These are phyloP conservation scores for Anomalospiza imberbis DNA, from an alignment of 2,797 vertebrate species.

Conservation along the genomic window DNA sequence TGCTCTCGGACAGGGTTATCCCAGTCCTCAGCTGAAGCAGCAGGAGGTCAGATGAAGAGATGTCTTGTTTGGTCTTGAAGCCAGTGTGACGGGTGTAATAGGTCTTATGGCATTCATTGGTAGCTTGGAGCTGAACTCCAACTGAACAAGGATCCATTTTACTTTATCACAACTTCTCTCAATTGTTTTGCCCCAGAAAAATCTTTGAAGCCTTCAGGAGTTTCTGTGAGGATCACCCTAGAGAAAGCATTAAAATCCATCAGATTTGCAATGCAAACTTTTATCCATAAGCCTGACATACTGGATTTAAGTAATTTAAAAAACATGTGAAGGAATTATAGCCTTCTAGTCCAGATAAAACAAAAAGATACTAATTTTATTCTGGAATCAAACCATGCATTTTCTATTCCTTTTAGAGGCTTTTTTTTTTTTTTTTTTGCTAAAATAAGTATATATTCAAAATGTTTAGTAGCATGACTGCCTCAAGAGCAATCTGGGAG, in stretches of 20 bases:
- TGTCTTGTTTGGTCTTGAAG: conserved; percentile 74
- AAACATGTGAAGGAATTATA: background rate
- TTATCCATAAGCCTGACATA: background rate
- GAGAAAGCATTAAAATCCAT: conserved; percentile 62
- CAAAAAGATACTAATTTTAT: background rate
- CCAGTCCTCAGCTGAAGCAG: conserved; percentile 78
- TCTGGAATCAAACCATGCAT: background rate
- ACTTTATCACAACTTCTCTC: conserved; percentile 15
- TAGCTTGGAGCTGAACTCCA: conserved; percentile 74
- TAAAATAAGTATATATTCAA: background rate
- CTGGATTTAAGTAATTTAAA: background rate
- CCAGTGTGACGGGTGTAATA: conserved; percentile 74
- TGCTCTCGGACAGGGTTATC: conserved; percentile 72
- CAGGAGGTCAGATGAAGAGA: conserved; percentile 73
- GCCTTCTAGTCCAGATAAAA: background rate
- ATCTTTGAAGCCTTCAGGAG: conserved; percentile 29
- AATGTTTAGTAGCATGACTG: background rate
- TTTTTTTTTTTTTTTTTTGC: background rate
- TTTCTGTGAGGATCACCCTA: conserved; percentile 45
- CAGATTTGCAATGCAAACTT: conserved; percentile 39
- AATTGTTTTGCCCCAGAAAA: background rate
- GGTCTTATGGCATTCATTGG: conserved; percentile 77
- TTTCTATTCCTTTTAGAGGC: background rate
- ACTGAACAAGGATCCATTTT: conserved; percentile 77
- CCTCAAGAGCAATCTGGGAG: background rate